These are phyloP conservation scores for Pseudonaja textilis DNA, from an alignment of 2,113 vertebrate genomes.

Conservation along the genomic window DNA sequence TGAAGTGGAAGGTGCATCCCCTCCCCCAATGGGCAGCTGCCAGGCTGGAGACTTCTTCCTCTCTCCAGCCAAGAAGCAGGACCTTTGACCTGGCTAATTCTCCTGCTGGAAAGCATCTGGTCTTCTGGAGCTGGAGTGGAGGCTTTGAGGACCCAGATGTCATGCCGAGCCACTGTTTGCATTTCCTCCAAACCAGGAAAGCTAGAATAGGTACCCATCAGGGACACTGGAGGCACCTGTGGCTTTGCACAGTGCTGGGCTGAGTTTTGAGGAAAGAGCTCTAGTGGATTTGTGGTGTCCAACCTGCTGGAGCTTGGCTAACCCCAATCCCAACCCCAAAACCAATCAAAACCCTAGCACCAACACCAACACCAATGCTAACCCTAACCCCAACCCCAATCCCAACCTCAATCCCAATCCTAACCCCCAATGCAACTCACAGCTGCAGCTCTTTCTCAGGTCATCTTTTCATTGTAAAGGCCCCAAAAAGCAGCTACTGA, in stretches of 20 bases:
- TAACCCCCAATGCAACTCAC: neutral
- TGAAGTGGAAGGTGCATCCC: neutral
- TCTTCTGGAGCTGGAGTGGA: neutral
- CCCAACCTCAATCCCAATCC: neutral
- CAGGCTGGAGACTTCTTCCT: neutral
- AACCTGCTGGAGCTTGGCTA: neutral
- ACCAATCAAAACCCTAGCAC: neutral
- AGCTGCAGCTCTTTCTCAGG: neutral
- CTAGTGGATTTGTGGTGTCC: neutral
- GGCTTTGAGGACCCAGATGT: neutral
- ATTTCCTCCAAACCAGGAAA: neutral
- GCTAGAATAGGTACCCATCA: neutral
- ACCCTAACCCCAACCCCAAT: too few relatives aligned
- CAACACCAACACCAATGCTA: too few relatives aligned
- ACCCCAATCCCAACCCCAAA: neutral
- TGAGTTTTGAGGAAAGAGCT: neutral
- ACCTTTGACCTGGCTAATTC: neutral
- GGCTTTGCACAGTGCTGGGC: neutral
- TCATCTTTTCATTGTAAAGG: neutral
- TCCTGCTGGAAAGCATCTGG: neutral
- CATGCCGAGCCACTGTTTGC: neutral
- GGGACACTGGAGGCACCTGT: neutral
- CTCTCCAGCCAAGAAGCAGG: neutral
- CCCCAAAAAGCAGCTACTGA: neutral
- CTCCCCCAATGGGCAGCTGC: neutral